Conservation (phyloP, 2,113 vertebrate genomes). For the Perognathus longimembris region DNA sequence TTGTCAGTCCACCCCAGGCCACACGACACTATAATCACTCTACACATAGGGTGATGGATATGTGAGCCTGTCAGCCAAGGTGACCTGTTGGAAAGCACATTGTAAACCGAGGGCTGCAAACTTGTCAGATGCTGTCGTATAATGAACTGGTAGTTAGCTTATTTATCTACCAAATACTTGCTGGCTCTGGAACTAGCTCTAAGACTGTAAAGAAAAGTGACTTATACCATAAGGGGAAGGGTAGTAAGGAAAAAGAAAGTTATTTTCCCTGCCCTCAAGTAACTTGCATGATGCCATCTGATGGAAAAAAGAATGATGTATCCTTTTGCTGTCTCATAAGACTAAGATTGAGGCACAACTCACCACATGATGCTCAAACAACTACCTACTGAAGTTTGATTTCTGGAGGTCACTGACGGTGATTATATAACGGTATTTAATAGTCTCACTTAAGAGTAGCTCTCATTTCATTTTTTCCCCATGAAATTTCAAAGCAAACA, state of each 20-base stretch:
- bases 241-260: neutral
- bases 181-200: neutral
- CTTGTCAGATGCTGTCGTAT: neutral
- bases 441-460: neutral
- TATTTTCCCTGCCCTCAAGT: neutral
- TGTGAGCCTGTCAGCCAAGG: neutral
- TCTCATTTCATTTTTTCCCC: neutral
- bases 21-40: neutral
- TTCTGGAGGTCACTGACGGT: neutral
- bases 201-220: neutral
- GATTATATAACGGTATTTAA: neutral
- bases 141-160: neutral
- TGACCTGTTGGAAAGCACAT: neutral
- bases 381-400: neutral
- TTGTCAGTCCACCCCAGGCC: neutral
- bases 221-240: neutral
- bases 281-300: neutral
- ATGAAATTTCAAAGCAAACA: constrained; percentile 49
- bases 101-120: neutral
- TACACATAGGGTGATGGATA: neutral
- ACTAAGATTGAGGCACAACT: neutral
- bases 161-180: neutral
- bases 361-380: neutral
- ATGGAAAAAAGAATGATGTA: neutral
- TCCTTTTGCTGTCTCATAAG: neutral